phyloP scores from a whole-genome alignment of 2,797 vertebrate species.

The Neosilurus mollespiculum region DNA sequence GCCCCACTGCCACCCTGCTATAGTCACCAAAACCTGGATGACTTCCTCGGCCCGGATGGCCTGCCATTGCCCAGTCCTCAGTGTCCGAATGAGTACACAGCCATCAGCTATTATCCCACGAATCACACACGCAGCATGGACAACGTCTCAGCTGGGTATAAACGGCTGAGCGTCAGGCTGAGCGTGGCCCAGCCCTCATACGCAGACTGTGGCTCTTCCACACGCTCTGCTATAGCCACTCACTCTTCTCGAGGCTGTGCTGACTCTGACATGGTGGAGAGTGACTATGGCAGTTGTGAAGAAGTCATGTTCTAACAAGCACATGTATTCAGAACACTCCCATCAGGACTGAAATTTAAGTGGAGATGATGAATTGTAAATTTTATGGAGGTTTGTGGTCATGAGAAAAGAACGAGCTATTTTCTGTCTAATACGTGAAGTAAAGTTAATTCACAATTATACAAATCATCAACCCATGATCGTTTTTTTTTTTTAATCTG shows the following conservation, averaged over 20 bases:
- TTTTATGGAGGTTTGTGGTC: constrained; percentile 32
- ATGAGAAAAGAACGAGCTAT: constrained; percentile 10
- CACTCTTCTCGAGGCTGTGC: constrained; percentile 73
- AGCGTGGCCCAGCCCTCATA: constrained; percentile 92
- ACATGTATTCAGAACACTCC: not conserved
- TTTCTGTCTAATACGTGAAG: not conserved
- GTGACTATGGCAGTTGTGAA: constrained; percentile 95
- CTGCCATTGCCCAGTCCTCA: constrained; percentile 76
- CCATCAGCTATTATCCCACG: constrained; percentile 92
- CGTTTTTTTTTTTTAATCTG: not conserved
- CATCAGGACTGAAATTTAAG: constrained; percentile 2
- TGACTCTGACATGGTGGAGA: constrained; percentile 87
- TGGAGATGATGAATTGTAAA: constrained; percentile 17
- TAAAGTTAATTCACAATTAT: too few species aligned
- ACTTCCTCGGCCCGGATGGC: constrained; percentile 82
- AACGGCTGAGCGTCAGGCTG: constrained; percentile 87
- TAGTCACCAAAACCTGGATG: constrained; percentile 94
- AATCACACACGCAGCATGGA: constrained; percentile 79
- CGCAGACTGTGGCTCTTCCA: constrained; percentile 71
- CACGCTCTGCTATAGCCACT: constrained; percentile 57
- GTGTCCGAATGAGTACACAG: constrained; percentile 91
- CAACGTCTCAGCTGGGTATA: constrained; percentile 77
- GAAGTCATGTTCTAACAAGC: constrained; percentile 92
- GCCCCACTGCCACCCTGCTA: constrained; percentile 92
- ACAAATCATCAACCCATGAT: not conserved